Conservation (phyloP, 2,888 invertebrate species). For the Drosophila rubida region DNA sequence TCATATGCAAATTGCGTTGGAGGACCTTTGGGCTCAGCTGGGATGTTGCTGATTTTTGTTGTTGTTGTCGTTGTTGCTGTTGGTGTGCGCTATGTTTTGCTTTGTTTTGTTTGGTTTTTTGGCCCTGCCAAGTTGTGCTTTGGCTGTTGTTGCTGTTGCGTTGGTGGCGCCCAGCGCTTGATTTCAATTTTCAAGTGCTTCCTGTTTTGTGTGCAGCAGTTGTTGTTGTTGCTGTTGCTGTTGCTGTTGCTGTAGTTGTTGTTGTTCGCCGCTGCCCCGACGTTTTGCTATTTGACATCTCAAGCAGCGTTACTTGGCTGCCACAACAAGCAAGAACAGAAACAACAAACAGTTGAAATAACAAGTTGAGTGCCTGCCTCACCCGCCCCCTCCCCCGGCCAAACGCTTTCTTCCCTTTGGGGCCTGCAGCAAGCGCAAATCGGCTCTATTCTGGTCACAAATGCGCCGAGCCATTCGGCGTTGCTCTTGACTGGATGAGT, state of each 20-base stretch:
- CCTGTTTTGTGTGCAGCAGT: slow-evolving; percentile 61
- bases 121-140: slow-evolving; percentile 27
- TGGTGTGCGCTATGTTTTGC: slow-evolving; percentile 24
- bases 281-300: slow-evolving; percentile 73
- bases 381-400: background rate
- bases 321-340: slow-evolving; percentile 36
- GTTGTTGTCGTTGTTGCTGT: background rate
- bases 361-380: slow-evolving; percentile 59
- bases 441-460: slow-evolving; percentile 66
- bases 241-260: slow-evolving; percentile 46
- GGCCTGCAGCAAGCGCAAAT: slow-evolving; percentile 53
- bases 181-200: slow-evolving; percentile 78
- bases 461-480: slow-evolving; percentile 52
- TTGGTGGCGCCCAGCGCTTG: slow-evolving; percentile 71
- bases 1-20: slow-evolving; percentile 76
- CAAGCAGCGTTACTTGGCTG: slow-evolving; percentile 72
- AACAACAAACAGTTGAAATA: slow-evolving; percentile 70
- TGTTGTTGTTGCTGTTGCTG: slow-evolving; percentile 51
- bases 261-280: slow-evolving; percentile 23
- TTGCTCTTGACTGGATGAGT: slow-evolving; percentile 68
- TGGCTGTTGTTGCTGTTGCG: slow-evolving; percentile 43
- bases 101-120: slow-evolving; percentile 41
- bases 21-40: slow-evolving; percentile 68
- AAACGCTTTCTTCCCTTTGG: background rate
- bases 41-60: slow-evolving; percentile 31